These are phyloP conservation scores for Paramormyrops hopkinsi DNA, from an alignment of 2,797 vertebrate genomes.

Conservation along the genomic window DNA sequence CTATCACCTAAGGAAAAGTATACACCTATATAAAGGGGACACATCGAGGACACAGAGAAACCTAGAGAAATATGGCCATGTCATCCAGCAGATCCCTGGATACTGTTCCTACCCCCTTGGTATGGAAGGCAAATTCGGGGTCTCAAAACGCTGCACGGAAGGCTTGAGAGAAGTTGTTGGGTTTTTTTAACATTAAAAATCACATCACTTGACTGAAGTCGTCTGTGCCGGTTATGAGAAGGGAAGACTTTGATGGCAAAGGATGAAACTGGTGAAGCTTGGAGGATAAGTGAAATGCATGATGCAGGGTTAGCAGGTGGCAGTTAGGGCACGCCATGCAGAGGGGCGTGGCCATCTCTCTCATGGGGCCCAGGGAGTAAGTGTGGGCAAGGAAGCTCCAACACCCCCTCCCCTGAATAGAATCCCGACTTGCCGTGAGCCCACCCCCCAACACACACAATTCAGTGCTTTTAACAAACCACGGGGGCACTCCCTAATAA, in stretches of 20 bases:
- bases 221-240: background rate
- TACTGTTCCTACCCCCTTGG: background rate
- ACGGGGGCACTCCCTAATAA: conserved; percentile 69
- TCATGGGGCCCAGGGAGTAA: conserved; percentile 41
- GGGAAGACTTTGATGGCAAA: background rate
- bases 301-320: background rate
- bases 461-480: conserved; percentile 68
- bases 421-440: conserved; percentile 63
- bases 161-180: background rate
- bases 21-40: background rate
- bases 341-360: background rate
- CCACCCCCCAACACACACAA: conserved; percentile 39
- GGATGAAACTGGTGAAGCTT: background rate
- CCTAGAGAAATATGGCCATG: background rate
- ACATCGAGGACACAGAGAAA: background rate
- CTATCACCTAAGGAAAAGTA: background rate
- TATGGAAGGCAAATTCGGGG: background rate
- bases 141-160: background rate
- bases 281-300: background rate
- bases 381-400: conserved; percentile 43
- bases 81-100: background rate
- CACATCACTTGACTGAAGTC: background rate
- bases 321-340: background rate
- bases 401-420: conserved; percentile 49
- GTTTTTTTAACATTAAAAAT: background rate